phyloP scores from a whole-genome alignment of 2,797 vertebrate species.

The Psittacula derbiana region DNA sequence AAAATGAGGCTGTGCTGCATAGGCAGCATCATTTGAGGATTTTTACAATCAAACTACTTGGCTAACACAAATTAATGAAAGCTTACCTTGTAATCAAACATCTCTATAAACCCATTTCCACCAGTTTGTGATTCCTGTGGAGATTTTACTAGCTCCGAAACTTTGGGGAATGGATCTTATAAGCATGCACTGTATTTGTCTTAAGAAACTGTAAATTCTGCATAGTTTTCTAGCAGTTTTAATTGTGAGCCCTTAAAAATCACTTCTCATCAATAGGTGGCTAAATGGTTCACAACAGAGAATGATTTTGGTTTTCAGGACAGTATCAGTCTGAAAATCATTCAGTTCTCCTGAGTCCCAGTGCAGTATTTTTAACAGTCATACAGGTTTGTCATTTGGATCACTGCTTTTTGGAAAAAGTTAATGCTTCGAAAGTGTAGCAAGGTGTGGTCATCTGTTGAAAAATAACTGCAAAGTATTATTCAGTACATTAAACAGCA shows the following conservation, averaged over 20 bases:
- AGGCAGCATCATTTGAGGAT: not conserved
- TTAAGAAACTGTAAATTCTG: not conserved
- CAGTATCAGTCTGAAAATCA: not conserved
- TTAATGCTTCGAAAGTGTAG: not conserved
- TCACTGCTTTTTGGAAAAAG: not conserved
- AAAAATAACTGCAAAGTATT: not conserved
- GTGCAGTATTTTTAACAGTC: not conserved
- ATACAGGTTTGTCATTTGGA: not conserved
- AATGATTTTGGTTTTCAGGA: not conserved
- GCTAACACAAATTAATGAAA: not conserved
- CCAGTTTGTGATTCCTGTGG: not conserved
- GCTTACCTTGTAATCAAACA: not conserved
- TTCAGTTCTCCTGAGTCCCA: not conserved
- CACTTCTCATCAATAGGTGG: not conserved
- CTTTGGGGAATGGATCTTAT: not conserved
- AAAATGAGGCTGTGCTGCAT: not conserved
- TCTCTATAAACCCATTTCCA: accelerated
- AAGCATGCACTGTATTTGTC: not conserved
- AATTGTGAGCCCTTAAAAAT: not conserved
- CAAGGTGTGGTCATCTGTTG: not conserved
- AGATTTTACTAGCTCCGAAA: not conserved
- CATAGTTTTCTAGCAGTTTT: not conserved
- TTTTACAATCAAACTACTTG: not conserved
- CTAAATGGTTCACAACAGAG: not conserved
- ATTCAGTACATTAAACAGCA: not conserved